phyloP scores from a whole-genome alignment of 2,113 vertebrate genomes.

The Lota lota region DNA sequence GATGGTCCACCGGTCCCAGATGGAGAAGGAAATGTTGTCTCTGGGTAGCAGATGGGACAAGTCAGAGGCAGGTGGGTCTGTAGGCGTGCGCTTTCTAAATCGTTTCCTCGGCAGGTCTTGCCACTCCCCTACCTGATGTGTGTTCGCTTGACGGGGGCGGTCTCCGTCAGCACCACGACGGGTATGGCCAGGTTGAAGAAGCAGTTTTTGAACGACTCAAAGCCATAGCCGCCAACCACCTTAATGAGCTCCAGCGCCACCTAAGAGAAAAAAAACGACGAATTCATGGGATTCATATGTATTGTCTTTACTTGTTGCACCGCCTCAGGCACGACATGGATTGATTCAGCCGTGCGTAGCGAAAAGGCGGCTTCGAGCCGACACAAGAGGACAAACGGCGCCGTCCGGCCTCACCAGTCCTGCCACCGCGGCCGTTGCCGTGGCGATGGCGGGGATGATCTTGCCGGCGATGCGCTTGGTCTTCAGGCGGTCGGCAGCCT shows the following conservation, averaged over 20 bases:
- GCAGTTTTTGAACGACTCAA: conserved; percentile 93
- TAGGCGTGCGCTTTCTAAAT: no score
- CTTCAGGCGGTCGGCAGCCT: conserved; percentile 90
- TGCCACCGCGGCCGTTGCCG: conserved; percentile 94
- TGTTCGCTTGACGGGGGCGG: conserved; percentile 84
- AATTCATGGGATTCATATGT: no score
- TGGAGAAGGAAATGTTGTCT: conserved; percentile 92
- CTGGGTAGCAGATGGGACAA: conserved; percentile 62
- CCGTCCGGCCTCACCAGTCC: conserved; percentile 82
- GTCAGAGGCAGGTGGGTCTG: not conserved
- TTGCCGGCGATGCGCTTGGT: conserved; percentile 97
- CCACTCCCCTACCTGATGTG: conserved; percentile 82
- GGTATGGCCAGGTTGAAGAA: conserved; percentile 98
- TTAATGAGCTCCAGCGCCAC: conserved; percentile 94
- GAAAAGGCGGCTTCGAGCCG: not conserved
- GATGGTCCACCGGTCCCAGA: conserved; percentile 96
- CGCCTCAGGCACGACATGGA: no score
- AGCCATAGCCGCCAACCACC: conserved; percentile 81
- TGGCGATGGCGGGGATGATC: conserved; percentile 98
- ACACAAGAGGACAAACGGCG: not conserved
- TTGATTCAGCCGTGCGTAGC: not conserved
- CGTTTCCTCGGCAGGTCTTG: no score
- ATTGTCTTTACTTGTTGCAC: no score
- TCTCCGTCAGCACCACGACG: conserved; percentile 90
- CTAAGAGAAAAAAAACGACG: conserved; percentile 69